A percentile compares a stretch with the other conserved stretches of the same genome.
phyloP scores from a whole-genome alignment of 2,888 invertebrate genomes.

The Lepidocyrtoides sp. region DNA sequence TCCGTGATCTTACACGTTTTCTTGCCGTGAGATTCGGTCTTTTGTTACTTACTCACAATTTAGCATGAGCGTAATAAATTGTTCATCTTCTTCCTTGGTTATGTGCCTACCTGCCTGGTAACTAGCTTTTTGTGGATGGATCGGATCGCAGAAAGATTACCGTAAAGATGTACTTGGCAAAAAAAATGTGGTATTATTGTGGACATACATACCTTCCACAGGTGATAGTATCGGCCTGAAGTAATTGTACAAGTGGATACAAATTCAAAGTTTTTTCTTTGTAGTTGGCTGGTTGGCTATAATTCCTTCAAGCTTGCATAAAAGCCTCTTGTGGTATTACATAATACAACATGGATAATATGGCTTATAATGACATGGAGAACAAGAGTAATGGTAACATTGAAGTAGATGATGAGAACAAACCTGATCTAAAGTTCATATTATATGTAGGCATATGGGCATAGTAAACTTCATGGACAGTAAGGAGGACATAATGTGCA shows the following conservation, averaged over 20 bases:
- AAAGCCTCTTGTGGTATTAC: not conserved
- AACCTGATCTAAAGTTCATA: not conserved
- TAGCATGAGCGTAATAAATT: not conserved
- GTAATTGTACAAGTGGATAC: not conserved
- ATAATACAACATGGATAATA: not conserved
- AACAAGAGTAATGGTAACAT: conserved; percentile 14
- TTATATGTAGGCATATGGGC: not conserved
- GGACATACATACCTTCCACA: not conserved
- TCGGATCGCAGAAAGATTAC: conserved; percentile 66
- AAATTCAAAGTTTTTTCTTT: conserved; percentile 49
- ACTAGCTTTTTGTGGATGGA: conserved; percentile 38
- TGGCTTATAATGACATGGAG: conserved; percentile 6
- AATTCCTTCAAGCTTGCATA: conserved; percentile 38
- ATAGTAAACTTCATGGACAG: conserved; percentile 13
- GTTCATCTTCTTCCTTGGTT: not conserved
- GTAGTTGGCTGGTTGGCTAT: conserved; percentile 42
- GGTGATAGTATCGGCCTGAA: not conserved
- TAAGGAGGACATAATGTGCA: conserved; percentile 30
- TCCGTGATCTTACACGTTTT: conserved; percentile 63
- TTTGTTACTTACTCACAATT: not conserved
- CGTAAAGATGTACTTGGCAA: conserved; percentile 70
- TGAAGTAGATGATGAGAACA: conserved; percentile 11
- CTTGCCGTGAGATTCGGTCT: conserved; percentile 22
- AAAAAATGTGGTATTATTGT: conserved; percentile 48
- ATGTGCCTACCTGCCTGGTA: not conserved